phyloP scores from a whole-genome alignment of 2,113 vertebrate species.

The Cavia aperea region DNA sequence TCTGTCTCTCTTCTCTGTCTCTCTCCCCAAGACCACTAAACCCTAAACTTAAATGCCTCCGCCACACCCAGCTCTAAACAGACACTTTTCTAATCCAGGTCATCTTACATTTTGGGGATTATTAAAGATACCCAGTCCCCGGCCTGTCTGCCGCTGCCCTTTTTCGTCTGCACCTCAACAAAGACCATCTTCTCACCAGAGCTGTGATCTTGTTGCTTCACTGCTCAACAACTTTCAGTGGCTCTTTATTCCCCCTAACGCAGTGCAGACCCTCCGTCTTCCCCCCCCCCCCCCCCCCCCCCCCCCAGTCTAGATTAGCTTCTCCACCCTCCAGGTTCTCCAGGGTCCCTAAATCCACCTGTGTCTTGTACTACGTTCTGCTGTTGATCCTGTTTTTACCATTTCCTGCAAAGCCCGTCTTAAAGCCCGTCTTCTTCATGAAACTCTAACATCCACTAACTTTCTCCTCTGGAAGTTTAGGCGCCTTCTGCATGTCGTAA shows the following conservation, averaged over 20 bases:
- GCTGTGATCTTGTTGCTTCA: background rate
- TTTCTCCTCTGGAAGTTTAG: slow-evolving; percentile 2
- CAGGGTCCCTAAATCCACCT: background rate
- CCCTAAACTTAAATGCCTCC: background rate
- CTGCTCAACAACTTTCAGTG: background rate
- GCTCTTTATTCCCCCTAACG: background rate
- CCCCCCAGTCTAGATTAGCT: background rate
- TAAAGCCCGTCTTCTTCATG: background rate
- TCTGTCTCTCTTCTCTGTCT: background rate
- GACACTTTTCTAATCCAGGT: background rate
- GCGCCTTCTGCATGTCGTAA: background rate
- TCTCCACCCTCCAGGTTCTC: background rate
- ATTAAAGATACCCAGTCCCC: background rate
- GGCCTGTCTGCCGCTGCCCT: background rate
- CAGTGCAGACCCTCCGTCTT: background rate
- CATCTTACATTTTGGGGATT: background rate
- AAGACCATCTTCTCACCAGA: background rate
- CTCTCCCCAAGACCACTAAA: background rate
- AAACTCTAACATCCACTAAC: background rate
- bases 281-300: background rate
- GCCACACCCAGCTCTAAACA: no score
- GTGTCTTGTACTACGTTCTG: background rate
- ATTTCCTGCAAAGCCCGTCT: background rate
- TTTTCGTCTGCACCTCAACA: background rate
- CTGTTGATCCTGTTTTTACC: background rate